phyloP scores from a whole-genome alignment of 2,888 invertebrate species.

The Protophormia terraenovae region DNA sequence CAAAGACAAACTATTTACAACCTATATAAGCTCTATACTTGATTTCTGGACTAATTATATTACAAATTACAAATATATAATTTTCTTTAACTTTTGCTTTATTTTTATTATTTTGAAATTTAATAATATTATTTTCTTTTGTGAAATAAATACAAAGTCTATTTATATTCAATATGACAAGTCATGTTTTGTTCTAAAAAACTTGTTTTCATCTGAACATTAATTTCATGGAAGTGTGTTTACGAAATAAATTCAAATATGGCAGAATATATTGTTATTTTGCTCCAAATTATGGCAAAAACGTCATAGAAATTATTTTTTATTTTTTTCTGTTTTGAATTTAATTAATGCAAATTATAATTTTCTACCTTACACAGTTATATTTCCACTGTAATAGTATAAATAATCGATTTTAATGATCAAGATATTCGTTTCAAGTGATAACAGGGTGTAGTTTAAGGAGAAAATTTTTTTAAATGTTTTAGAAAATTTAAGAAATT shows the following conservation, averaged over 20 bases:
- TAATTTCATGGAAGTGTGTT: conserved; percentile 3
- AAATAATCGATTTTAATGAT: conserved; percentile 38
- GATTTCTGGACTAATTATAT: too few species aligned
- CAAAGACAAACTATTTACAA: too few species aligned
- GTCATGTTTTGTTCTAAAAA: conserved; percentile 8
- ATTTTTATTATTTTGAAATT: too few species aligned
- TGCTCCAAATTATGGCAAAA: not conserved
- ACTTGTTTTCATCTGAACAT: conserved; percentile 24
- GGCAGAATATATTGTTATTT: not conserved
- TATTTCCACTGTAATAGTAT: not conserved
- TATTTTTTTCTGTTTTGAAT: not conserved
- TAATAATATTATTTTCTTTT: too few species aligned
- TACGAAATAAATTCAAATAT: not conserved
- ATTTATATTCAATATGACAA: not conserved
- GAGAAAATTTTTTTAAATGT: not conserved
- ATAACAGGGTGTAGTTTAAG: not conserved
- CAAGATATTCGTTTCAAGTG: not conserved
- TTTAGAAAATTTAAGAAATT: not conserved
- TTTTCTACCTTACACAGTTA: conserved; percentile 21
- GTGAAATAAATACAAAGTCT: too few species aligned
- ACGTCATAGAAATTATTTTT: conserved; percentile 24
- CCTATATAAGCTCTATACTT: too few species aligned
- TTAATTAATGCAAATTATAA: conserved; percentile 27
- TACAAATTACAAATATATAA: too few species aligned
- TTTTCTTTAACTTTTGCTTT: too few species aligned